A percentile compares a stretch with the other conserved stretches of the same genome.
phyloP scores from a whole-genome alignment of 1,140 invertebrate species.

The Trichomalopsis sarcophagae region DNA sequence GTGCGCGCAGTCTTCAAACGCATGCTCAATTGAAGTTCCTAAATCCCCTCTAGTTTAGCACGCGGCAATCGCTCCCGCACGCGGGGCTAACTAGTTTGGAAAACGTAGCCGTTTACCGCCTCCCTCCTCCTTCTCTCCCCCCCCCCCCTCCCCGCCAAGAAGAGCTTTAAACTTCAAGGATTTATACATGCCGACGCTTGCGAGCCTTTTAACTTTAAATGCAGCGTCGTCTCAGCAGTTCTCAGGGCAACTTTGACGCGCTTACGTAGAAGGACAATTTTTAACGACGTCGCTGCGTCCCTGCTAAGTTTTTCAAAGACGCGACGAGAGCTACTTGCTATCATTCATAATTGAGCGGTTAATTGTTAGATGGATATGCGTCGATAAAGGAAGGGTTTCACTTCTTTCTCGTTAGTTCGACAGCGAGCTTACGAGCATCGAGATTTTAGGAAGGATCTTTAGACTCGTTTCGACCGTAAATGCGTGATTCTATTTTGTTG shows the following conservation, averaged over 20 bases:
- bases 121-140: too few species aligned
- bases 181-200: conserved; percentile 32
- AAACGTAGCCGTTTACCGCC: conserved; percentile 10
- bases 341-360: not conserved
- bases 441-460: too few species aligned
- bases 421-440: not conserved
- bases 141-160: not conserved
- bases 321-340: not conserved
- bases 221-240: too few species aligned
- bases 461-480: too few species aligned
- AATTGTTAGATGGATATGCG: too few species aligned
- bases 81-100: conserved; percentile 40
- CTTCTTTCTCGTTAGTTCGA: too few species aligned
- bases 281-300: conserved; percentile 19
- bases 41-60: conserved; percentile 27
- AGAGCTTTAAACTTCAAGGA: conserved; percentile 39
- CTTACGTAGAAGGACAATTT: not conserved
- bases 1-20: conserved; percentile 15
- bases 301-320: not conserved
- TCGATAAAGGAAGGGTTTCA: too few species aligned
- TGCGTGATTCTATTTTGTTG: too few species aligned
- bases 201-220: conserved; percentile 20
- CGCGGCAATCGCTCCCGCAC: conserved; percentile 18
- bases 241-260: not conserved
- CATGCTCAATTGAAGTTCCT: conserved; percentile 50